These are phyloP conservation scores for Urocolius indicus DNA, from an alignment of 2,113 vertebrate species.

Conservation along the genomic window DNA sequence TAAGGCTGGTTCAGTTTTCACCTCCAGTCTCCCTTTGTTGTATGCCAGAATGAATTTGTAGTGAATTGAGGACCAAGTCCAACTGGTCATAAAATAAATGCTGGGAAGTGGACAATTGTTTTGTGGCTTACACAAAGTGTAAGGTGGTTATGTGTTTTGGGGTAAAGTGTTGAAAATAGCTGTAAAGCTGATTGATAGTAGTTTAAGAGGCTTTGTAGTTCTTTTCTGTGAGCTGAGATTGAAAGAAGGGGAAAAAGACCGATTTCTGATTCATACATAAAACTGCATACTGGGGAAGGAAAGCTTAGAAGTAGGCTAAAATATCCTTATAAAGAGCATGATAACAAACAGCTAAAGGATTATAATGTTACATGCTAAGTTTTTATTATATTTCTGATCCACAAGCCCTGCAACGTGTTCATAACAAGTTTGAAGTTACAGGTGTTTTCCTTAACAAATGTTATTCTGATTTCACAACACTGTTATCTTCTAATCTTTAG, in stretches of 20 bases:
- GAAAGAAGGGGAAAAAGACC: neutral
- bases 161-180: neutral
- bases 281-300: neutral
- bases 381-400: neutral
- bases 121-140: neutral
- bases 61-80: neutral
- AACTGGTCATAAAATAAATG: neutral
- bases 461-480: neutral
- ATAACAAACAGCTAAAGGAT: neutral
- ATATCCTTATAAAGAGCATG: neutral
- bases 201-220: neutral
- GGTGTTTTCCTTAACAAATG: neutral
- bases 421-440: neutral
- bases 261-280: neutral
- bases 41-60: neutral
- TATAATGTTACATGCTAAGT: neutral
- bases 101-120: neutral
- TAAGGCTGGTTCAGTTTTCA: neutral
- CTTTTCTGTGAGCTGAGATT: neutral
- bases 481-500: neutral
- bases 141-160: neutral
- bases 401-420: neutral
- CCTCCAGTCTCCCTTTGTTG: rapidly evolving
- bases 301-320: neutral
- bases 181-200: neutral